phyloP scores from a whole-genome alignment of 2,113 vertebrate genomes.

The Arenaria interpres region DNA sequence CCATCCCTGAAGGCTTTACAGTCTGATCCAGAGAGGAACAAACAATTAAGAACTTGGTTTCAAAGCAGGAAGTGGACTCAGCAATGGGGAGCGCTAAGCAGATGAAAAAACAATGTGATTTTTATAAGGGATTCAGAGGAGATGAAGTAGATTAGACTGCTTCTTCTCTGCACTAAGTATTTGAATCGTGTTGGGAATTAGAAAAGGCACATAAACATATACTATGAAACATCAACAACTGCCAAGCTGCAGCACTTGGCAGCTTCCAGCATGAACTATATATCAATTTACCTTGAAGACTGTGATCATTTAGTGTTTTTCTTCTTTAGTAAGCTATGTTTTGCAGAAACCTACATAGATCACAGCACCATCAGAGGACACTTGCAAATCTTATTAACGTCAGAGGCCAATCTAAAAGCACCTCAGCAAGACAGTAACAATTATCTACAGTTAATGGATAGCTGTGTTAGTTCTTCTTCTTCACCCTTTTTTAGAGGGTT shows the following conservation, averaged over 20 bases:
- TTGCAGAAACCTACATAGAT: not conserved
- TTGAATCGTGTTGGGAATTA: not conserved
- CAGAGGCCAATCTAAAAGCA: not conserved
- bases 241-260: not conserved
- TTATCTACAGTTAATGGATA: not conserved
- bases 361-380: not conserved
- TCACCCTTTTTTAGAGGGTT: not conserved
- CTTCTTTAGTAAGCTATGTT: not conserved
- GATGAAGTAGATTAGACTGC: not conserved
- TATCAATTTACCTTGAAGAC: not conserved
- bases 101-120: conserved; percentile 9
- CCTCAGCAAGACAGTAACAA: not conserved
- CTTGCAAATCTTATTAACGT: not conserved
- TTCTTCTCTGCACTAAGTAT: not conserved
- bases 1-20: conserved; percentile 26
- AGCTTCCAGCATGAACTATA: not conserved
- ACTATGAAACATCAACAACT: not conserved
- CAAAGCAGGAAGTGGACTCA: conserved; percentile 31
- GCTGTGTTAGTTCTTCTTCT: not conserved
- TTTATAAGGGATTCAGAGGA: not conserved
- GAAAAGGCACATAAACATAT: not conserved
- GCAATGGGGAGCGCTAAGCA: not conserved
- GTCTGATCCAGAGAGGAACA: conserved; percentile 33
- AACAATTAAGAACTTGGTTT: conserved; percentile 29
- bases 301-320: not conserved